These are phyloP conservation scores for Petrosia ficiformis DNA, from an alignment of 37 sponge, comb jelly and placozoan species.

Conservation along the genomic window DNA sequence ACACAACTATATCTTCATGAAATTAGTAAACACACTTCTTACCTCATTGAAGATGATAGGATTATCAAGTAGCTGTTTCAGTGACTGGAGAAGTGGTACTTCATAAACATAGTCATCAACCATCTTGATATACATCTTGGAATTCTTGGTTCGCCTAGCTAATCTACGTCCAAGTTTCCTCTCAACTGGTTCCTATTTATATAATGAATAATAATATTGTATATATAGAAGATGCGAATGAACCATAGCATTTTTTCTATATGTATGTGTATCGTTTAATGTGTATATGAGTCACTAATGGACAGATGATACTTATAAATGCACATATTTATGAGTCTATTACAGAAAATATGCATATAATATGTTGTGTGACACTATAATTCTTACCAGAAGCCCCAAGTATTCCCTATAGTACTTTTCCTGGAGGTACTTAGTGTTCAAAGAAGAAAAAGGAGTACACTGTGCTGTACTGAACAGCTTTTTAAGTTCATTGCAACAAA, in stretches of 20 bases:
- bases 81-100: slow-evolving; percentile 10
- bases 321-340: too few relatives aligned
- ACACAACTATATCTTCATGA: too few relatives aligned
- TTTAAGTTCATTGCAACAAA: not conserved
- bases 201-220: too few relatives aligned
- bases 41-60: not conserved
- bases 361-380: not conserved
- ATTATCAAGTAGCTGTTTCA: slow-evolving; percentile 2
- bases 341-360: too few relatives aligned
- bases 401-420: slow-evolving; percentile 25
- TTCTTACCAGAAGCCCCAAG: not conserved
- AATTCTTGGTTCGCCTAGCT: not conserved
- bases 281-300: too few relatives aligned
- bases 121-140: not conserved
- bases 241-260: too few relatives aligned
- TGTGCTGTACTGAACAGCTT: not conserved
- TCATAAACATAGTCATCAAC: slow-evolving; percentile 4
- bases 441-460: slow-evolving; percentile 20
- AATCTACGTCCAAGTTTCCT: slow-evolving; percentile 1
- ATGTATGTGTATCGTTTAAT: too few relatives aligned
- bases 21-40: not conserved
- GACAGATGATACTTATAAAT: too few relatives aligned
- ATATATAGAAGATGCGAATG: too few relatives aligned
- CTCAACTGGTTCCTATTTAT: slow-evolving; percentile 22
- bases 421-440: slow-evolving; percentile 6